Conservation (phyloP, 2,888 invertebrate genomes). For the Bugula neritina region DNA sequence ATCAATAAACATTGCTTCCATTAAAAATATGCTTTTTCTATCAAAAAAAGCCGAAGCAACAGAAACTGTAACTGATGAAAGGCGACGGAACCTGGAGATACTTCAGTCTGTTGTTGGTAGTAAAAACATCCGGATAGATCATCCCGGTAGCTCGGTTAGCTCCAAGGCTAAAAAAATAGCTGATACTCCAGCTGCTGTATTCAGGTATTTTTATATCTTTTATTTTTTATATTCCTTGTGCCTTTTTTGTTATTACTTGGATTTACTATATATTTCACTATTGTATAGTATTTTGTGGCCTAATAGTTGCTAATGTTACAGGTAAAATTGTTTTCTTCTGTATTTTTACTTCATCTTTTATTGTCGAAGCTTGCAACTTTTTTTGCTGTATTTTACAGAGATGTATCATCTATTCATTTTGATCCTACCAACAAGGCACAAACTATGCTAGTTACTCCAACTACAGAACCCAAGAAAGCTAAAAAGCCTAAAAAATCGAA, state of each 20-base stretch:
- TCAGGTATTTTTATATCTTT: not conserved
- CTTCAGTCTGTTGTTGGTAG: slow-evolving; percentile 36
- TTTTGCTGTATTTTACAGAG: slow-evolving; percentile 36
- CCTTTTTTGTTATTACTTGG: not conserved
- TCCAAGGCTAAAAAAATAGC: slow-evolving; percentile 28
- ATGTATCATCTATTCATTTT: slow-evolving; percentile 35
- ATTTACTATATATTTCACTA: too few species aligned
- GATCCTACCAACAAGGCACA: slow-evolving; percentile 39
- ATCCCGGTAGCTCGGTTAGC: not conserved
- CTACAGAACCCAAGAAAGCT: not conserved
- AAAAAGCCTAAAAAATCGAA: not conserved
- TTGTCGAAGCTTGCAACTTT: too few species aligned
- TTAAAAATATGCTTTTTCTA: too few species aligned
- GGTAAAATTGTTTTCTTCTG: too few species aligned
- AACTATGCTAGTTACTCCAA: slow-evolving; percentile 34
- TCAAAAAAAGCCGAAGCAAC: too few species aligned
- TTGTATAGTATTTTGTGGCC: too few species aligned
- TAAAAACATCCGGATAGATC: slow-evolving; percentile 28
- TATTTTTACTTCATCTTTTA: too few species aligned
- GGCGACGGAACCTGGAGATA: slow-evolving; percentile 38
- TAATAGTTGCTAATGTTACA: too few species aligned
- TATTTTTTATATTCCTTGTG: too few species aligned
- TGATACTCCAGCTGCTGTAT: slow-evolving; percentile 34
- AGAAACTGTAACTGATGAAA: slow-evolving; percentile 37
- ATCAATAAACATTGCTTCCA: too few species aligned